A percentile compares a stretch with the other conserved stretches of the same genome.
Conservation (phyloP, 2,797 vertebrate species). For the Macropus fuliginosus region DNA sequence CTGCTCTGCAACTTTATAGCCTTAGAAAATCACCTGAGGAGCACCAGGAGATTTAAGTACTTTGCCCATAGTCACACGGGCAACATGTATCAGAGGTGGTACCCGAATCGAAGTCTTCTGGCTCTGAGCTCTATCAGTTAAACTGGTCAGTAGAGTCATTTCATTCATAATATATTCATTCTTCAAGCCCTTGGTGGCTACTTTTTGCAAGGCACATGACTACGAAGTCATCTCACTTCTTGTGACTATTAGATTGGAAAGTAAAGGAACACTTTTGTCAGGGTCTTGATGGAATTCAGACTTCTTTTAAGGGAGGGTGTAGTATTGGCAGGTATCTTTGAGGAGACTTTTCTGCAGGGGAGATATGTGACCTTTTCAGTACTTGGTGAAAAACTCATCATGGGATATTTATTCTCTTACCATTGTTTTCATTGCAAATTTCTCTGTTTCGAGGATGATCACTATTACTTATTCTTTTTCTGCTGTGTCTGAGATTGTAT, state of each 20-base stretch:
- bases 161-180: background rate
- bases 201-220: background rate
- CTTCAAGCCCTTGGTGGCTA: background rate
- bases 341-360: background rate
- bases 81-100: background rate
- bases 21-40: background rate
- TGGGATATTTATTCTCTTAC: background rate
- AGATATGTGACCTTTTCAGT: background rate
- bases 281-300: background rate
- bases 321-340: background rate
- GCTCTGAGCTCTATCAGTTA: background rate
- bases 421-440: background rate
- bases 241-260: background rate
- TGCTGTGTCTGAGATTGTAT: background rate
- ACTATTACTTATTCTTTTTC: background rate
- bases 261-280: background rate
- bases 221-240: background rate
- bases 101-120: background rate
- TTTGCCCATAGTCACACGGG: background rate
- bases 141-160: background rate
- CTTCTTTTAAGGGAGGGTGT: background rate
- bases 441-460: no score
- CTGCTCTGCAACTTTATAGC: background rate
- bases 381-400: background rate
- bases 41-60: background rate